Percentiles rank a stretch among this genome's conserved stretches.
These are phyloP conservation scores for Cisticola juncidis DNA, from an alignment of 2,113 vertebrate genomes.

Conservation along the genomic window DNA sequence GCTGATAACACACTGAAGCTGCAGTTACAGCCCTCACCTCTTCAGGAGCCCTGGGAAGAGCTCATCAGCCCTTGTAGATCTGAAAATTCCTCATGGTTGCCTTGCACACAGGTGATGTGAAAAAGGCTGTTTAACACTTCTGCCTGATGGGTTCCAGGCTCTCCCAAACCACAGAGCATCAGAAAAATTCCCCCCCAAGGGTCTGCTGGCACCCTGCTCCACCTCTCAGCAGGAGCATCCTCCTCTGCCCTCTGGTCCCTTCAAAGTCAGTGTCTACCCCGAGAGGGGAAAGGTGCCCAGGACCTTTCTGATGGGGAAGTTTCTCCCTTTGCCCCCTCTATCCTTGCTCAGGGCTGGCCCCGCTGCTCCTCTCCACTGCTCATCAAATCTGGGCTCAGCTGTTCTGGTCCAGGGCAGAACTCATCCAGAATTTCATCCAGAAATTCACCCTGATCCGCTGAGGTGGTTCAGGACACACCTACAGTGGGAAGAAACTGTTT, in stretches of 20 bases:
- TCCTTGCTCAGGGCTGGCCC: background rate
- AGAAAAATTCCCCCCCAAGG: background rate
- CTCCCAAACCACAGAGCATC: background rate
- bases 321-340: background rate
- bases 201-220: background rate
- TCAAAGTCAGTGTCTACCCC: no score
- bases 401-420: background rate
- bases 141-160: background rate
- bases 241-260: background rate
- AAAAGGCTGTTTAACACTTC: background rate
- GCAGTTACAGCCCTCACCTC: background rate
- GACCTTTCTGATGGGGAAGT: accelerated
- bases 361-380: background rate
- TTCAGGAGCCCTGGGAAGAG: background rate
- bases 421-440: no score
- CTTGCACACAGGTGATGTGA: background rate
- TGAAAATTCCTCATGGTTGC: background rate
- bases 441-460: no score
- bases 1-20: background rate
- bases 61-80: background rate
- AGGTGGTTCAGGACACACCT: background rate
- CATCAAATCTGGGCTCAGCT: background rate
- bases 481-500: background rate
- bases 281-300: no score
- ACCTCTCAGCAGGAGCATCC: background rate